Evolutionary conservation across 2,888 invertebrate species (phyloP), one percentile per base, ranked within the genome.

Genomic region (Idaea aversata): DNA sequence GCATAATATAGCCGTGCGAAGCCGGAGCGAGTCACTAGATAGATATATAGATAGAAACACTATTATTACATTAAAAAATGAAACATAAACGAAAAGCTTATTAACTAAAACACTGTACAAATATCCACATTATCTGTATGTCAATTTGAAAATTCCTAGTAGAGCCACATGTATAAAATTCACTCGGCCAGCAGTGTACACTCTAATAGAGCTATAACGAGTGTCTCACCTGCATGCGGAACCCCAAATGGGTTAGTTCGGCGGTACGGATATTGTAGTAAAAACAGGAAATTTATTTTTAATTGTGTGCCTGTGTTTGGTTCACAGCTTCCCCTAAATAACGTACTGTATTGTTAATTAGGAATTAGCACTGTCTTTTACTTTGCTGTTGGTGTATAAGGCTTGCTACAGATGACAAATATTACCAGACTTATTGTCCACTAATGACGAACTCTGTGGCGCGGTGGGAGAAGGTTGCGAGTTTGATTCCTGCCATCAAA

Each of bases 241-340:
- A 78, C 82, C 80, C 81, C 70, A 80, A 77, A 77, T 70, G 57
- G 63, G 70, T 76, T 79, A 77, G 76, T 80, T 78, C 73, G 75
- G 73, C 79, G 77, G 76, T 80, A 77, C 73, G 75, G 73, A 79
- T 75, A 80, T 74, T 77, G 76, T 78, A 73, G 77, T 80, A 74
- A 78, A 79, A 76, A 76, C 79, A 75, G 75, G 79, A 82, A 81
- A 80, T 79, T 74, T 69, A 76, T 74, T 80, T 81, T 81, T 82
- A 81, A 81, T 81, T 77, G 72, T 73, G 71, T 73, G 73, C 64
- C 75, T 74, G 73, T 72, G 73, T 70, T 68, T 70, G 66, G 69
- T 82, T 87, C 83, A 78, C 34, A 38, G 84, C 81, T 85, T 66
- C 75, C 77, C 85, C 85, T 87, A 82, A 85, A 83, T 88, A 81